Percentiles rank a stretch among this genome's conserved stretches.
Conservation (phyloP, 2,888 invertebrate genomes). For the Pandemis cinnamomeana region DNA sequence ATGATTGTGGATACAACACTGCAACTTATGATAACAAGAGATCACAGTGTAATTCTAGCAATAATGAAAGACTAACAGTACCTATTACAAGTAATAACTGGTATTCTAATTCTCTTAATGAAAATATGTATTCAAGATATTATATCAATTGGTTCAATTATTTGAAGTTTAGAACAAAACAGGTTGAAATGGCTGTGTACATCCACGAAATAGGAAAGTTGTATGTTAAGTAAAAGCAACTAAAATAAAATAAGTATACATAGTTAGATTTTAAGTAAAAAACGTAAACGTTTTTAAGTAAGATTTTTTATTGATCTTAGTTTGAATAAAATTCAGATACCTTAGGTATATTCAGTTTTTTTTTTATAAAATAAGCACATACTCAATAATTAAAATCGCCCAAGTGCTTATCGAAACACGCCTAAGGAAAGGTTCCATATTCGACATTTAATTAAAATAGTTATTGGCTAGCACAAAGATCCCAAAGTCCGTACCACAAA, state of each 20-base stretch:
- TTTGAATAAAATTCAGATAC: slow-evolving; percentile 17
- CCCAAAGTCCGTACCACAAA: too few species aligned
- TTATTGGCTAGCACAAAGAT: too few species aligned
- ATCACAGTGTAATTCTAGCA: slow-evolving; percentile 20
- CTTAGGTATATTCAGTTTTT: slow-evolving; percentile 5
- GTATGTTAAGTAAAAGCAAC: slow-evolving; percentile 34
- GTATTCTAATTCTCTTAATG: not conserved
- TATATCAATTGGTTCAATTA: slow-evolving; percentile 67
- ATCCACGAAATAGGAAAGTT: slow-evolving; percentile 63
- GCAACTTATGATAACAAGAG: slow-evolving; percentile 32
- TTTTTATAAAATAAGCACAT: slow-evolving; percentile 14
- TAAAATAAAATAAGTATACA: not conserved
- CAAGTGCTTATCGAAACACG: not conserved
- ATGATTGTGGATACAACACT: slow-evolving; percentile 42
- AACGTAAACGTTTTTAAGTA: slow-evolving; percentile 7
- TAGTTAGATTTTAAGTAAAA: slow-evolving; percentile 16
- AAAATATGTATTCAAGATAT: slow-evolving; percentile 29
- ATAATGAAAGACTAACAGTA: slow-evolving; percentile 4
- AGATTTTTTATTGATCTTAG: slow-evolving; percentile 31
- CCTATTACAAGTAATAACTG: not conserved
- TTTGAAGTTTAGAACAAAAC: slow-evolving; percentile 60
- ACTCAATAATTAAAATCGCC: not conserved
- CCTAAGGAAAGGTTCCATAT: not conserved
- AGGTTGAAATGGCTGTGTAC: slow-evolving; percentile 65
- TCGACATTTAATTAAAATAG: too few species aligned